These are phyloP conservation scores for Pteria penguin DNA, from an alignment of 2,888 invertebrate species.

Conservation along the genomic window DNA sequence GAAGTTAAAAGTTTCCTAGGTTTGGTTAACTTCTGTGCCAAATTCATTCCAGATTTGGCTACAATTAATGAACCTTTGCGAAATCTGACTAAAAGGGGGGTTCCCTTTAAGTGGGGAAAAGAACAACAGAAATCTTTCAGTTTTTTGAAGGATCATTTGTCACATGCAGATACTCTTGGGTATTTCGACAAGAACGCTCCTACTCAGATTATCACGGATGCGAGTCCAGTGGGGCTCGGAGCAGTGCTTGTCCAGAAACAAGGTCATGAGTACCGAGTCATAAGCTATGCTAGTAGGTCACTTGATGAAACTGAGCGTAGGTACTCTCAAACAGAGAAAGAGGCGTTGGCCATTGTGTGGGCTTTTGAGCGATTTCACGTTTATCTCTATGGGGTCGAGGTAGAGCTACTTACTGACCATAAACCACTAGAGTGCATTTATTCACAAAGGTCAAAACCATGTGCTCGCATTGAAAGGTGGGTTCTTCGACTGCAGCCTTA, in stretches of 20 bases:
- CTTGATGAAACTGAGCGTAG: constrained; percentile 20
- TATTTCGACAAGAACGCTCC: constrained; percentile 29
- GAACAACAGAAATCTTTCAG: constrained; percentile 18
- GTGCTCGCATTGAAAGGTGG: constrained; percentile 65
- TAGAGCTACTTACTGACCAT: constrained; percentile 63
- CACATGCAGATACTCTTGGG: constrained; percentile 12
- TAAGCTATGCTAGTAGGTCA: constrained; percentile 41
- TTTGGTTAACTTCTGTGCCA: constrained; percentile 31
- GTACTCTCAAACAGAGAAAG: constrained; percentile 51
- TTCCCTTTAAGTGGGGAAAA: constrained; percentile 25
- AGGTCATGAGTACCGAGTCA: constrained; percentile 3
- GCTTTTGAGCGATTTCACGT: constrained; percentile 62
- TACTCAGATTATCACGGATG: constrained; percentile 33
- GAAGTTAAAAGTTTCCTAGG: constrained; percentile 35
- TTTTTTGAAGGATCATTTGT: constrained; percentile 21
- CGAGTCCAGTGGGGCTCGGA: constrained; percentile 43
- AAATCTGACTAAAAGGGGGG: constrained; percentile 22
- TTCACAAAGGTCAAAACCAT: constrained; percentile 55
- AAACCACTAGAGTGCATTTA: constrained; percentile 63
- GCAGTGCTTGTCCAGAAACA: constrained; percentile 44
- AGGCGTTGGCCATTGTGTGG: constrained; percentile 55
- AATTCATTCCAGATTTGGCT: constrained; percentile 39
- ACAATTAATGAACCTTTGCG: constrained; percentile 20
- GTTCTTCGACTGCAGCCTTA: constrained; percentile 53
- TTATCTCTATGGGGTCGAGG: constrained; percentile 56